These are phyloP conservation scores for Drosophila watanabei DNA, from an alignment of 1,140 invertebrate genomes.

Conservation along the genomic window DNA sequence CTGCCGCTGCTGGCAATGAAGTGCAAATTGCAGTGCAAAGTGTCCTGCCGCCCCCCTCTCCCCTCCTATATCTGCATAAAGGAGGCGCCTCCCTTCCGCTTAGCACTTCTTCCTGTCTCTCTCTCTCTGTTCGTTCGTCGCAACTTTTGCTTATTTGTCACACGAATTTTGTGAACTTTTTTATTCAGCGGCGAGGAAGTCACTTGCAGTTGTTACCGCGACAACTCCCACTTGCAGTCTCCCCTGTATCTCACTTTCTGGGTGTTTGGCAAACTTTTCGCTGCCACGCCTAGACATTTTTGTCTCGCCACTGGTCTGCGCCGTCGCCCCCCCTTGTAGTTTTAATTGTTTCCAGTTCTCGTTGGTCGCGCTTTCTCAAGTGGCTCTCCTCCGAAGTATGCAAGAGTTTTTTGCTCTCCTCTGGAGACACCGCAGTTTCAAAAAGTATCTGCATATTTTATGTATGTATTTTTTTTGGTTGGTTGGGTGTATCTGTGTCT, in stretches of 20 bases:
- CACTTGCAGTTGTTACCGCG: conserved; percentile 67
- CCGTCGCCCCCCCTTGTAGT: conserved; percentile 28
- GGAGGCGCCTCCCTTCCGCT: background rate
- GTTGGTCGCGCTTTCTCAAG: conserved; percentile 32
- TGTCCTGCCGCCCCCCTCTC: conserved; percentile 46
- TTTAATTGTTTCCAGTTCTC: conserved; percentile 75
- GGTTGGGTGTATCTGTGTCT: background rate
- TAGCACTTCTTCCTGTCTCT: conserved; percentile 5
- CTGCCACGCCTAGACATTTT: conserved; percentile 50
- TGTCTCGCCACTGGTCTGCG: conserved; percentile 52
- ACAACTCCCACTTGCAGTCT: conserved; percentile 14
- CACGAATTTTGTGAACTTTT: conserved; percentile 55
- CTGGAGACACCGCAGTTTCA: background rate
- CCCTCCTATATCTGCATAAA: background rate
- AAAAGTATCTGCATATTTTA: conserved; percentile 8
- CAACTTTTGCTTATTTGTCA: conserved; percentile 82
- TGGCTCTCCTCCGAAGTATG: conserved; percentile 50
- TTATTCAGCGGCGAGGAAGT: conserved; percentile 52
- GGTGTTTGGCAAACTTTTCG: conserved; percentile 69
- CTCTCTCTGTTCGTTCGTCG: conserved; percentile 14
- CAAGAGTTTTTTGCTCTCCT: conserved; percentile 1
- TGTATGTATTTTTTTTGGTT: background rate
- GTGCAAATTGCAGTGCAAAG: conserved; percentile 81
- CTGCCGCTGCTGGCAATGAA: conserved; percentile 69
- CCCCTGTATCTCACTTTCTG: conserved; percentile 7